phyloP scores from a whole-genome alignment of 2,888 invertebrate genomes.

The Abrostola tripartita region DNA sequence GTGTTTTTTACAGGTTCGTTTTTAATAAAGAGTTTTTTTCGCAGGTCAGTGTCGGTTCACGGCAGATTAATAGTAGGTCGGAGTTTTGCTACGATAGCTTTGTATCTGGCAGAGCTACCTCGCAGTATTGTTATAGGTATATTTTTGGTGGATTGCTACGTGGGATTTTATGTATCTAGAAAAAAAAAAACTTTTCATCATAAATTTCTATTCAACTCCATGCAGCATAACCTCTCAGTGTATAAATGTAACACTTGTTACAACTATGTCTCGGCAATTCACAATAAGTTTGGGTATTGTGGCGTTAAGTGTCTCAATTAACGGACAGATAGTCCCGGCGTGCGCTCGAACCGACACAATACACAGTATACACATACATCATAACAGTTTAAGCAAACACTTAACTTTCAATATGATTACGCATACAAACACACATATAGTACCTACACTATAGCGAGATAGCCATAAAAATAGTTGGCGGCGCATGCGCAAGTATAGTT shows the following conservation, averaged over 20 bases:
- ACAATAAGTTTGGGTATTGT: constrained; percentile 17
- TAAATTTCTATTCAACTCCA: too few relatives aligned
- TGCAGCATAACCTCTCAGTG: background rate
- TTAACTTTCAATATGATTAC: constrained; percentile 52
- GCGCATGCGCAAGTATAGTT: constrained; percentile 39
- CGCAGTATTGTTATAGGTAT: too few relatives aligned
- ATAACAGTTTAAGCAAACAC: constrained; percentile 47
- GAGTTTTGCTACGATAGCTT: too few relatives aligned
- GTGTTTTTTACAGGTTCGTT: background rate
- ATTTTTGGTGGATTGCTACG: too few relatives aligned
- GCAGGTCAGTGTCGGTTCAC: background rate
- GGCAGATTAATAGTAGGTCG: background rate
- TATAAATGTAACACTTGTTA: constrained; percentile 5
- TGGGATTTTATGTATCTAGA: too few relatives aligned
- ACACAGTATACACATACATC: constrained; percentile 37
- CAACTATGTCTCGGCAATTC: constrained; percentile 14
- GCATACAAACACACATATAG: constrained; percentile 38
- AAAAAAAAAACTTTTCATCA: too few relatives aligned
- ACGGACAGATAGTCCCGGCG: constrained; percentile 24
- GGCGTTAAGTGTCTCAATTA: constrained; percentile 41
- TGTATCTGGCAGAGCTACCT: too few relatives aligned
- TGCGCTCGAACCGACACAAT: constrained; percentile 23
- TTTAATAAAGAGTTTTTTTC: background rate
- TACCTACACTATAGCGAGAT: constrained; percentile 32
- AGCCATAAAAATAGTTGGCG: constrained; percentile 50